Evolutionary conservation across 2,888 invertebrate genomes (phyloP), one percentile per base, ranked within the genome.

Genomic region (Coremacera marginata): DNA sequence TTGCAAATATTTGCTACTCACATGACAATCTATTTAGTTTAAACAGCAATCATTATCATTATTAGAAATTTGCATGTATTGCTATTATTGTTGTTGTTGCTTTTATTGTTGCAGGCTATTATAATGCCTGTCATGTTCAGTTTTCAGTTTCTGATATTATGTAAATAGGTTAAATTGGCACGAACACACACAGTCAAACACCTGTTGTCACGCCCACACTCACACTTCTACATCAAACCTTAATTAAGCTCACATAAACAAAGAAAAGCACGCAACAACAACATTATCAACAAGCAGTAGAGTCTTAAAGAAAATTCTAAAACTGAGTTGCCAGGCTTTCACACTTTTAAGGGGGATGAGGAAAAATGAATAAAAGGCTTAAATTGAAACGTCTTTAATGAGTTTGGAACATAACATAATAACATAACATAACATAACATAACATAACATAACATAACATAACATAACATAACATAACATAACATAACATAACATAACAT

Each of bases 151-250:
- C 75, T 74, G 77, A 77, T 77, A 80, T 78, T 81, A 82, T 82
- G 80, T 79, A 80, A 80, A 82, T 81, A 80, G 80, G 77, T 80
- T 82, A 80, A 81, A 82, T 81, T 80, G 81, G 80, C 80, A 81
- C 77, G 79, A 78, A 77, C 77, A 80, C 55, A 19, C 31, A 75
- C 55, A 75, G 11, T 70, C 25, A 76, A 0, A 49, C 37, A 52
- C 3, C 19, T 37, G n/a, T 67, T 70, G 22, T n/a, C 68, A 55
- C 60, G n/a, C 27, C 60, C 57, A 65, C 65, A 74, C 27, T 25
- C 8, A 57, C 34, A 37, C 57, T 22, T 68, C 37, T 44, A 11
- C 51, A 51, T 7, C 34, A 16, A 3, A 37, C 57, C 55, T 34
- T 70, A 70, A 70, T 70, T 52, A 70, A 57, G 52, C 55, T 70